Evolutionary conservation across 2,113 vertebrate species (phyloP).

Genomic region (Pseudopodoces humilis): DNA sequence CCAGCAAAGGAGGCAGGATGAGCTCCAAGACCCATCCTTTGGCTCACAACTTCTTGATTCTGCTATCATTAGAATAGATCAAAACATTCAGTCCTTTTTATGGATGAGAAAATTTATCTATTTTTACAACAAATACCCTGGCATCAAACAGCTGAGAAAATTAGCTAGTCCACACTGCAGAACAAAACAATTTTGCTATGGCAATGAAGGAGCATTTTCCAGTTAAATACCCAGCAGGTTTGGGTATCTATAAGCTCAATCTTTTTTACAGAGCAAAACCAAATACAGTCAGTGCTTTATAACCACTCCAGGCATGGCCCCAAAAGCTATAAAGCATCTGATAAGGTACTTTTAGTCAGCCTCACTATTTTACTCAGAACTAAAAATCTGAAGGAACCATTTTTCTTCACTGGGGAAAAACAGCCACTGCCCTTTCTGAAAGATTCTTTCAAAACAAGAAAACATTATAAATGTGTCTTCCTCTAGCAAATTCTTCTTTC

Average conservation of each 20-base stretch:
- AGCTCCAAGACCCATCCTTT: neutral
- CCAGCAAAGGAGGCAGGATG: neutral
- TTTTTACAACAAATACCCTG: conserved; percentile 6
- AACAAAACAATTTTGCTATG: neutral
- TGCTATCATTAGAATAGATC: neutral
- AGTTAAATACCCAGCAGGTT: neutral
- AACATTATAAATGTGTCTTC: neutral
- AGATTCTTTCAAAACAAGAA: neutral
- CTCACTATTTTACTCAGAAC: neutral
- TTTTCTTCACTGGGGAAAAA: neutral
- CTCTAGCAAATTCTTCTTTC: neutral
- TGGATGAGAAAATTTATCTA: neutral
- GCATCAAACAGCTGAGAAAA: conserved; percentile 23
- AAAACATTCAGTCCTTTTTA: neutral
- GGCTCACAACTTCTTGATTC: neutral
- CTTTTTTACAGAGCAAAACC: neutral
- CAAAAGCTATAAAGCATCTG: neutral
- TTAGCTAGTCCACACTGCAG: neutral
- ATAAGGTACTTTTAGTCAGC: neutral
- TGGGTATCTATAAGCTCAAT: neutral
- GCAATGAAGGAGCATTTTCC: neutral
- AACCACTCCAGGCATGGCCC: neutral
- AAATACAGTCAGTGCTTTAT: neutral
- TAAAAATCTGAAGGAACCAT: neutral
- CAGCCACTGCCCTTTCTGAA: neutral